Base-by-base conservation (phyloP, 1,140 invertebrate species). In the Apis dorsata region DNA sequence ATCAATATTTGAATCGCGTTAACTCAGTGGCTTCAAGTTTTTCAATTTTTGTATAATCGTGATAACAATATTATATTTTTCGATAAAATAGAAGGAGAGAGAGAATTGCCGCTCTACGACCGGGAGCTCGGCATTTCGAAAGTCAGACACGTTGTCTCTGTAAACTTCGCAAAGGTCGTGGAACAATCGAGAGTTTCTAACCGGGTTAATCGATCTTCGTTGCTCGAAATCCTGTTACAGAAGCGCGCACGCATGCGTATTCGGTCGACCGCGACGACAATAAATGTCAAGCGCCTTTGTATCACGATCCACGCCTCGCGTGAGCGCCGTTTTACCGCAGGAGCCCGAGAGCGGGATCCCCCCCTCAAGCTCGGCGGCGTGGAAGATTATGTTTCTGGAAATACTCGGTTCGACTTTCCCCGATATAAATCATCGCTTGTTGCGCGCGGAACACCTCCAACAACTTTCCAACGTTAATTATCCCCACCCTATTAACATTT, bases 131-230 rank as follows among this genome's bases (percentile, higher is more conserved):
- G 34, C 34, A 34, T 34, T 34, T 34, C 34, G 34, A 34, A 34
- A 34, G 34, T 34, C 34, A 34, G 34, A 34, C 34, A 3, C 34
- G 34, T 34, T 34, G 34, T 34, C 34, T 34, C 34, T 4, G 34
- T 34, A 34, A 34, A 44, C 34, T 44, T 44, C 34, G 34, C 5
- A 44, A 44, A 44, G 5, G 10, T 34, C 28, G 4, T 11, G 34
- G 24, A 73, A 55, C 24, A 9, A 53, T 76, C 65, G 65, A 60
- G 55, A 53, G 34, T 71, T 44, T 13, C 34, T 70, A 86, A 84
- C 77, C 81, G 60, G 82, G 86, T 68, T 86, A 74, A 87, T 86
- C 81, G 86, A 87, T 87, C 85, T 86, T 72, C 78, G 34, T 34
- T 34, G 34, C 55, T 78, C 63, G 69, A 82, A 78, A 71, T 82